Evolutionary conservation across 2,888 invertebrate genomes (phyloP).

Genomic region (Lymantria monacha): DNA sequence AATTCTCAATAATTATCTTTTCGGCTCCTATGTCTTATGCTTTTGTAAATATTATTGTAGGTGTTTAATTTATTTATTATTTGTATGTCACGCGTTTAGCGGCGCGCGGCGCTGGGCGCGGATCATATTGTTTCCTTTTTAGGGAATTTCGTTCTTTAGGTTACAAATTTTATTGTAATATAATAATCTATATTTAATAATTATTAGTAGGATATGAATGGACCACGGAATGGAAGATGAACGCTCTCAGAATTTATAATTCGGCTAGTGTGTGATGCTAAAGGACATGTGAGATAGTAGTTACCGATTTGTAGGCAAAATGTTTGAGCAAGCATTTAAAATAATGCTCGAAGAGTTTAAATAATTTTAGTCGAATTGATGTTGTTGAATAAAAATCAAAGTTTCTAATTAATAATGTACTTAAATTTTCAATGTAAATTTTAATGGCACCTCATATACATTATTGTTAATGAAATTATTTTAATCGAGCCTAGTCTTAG

Average conservation of each 20-base stretch:
- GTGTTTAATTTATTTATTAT: constrained; percentile 78
- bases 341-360: constrained; percentile 71
- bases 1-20: constrained; percentile 68
- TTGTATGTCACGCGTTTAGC: constrained; percentile 45
- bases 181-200: constrained; percentile 51
- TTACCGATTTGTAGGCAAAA: constrained; percentile 73
- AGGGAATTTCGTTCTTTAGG: constrained; percentile 79
- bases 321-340: constrained; percentile 80
- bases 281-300: constrained; percentile 59
- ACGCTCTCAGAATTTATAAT: constrained; percentile 77
- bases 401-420: constrained; percentile 79
- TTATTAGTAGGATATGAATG: constrained; percentile 72
- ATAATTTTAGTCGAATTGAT: constrained; percentile 79
- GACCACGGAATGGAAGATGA: constrained; percentile 71
- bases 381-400: constrained; percentile 78
- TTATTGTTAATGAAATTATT: constrained; percentile 68
- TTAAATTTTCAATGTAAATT: constrained; percentile 80
- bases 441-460: constrained; percentile 69
- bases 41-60: constrained; percentile 78
- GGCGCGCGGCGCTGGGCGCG: constrained; percentile 15
- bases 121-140: constrained; percentile 57
- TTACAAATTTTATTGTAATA: constrained; percentile 81
- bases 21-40: constrained; percentile 71
- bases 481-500: constrained; percentile 80
- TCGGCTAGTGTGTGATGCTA: constrained; percentile 65